These are phyloP conservation scores for Phortica okadai DNA, from an alignment of 2,888 invertebrate genomes.

Conservation along the genomic window DNA sequence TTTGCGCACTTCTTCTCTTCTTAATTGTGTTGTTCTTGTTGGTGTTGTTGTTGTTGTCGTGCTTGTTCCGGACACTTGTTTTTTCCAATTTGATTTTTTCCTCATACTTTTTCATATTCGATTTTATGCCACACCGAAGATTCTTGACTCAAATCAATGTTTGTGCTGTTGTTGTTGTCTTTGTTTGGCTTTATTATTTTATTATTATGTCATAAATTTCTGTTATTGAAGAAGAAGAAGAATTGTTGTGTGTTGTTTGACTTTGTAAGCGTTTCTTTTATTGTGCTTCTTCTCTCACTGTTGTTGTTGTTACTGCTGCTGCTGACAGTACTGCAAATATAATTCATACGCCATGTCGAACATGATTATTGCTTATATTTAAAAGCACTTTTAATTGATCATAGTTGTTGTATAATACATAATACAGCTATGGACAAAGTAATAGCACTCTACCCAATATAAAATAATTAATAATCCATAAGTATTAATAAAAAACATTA, in stretches of 20 bases:
- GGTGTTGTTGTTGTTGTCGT: neutral
- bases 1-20: neutral
- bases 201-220: neutral
- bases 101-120: neutral
- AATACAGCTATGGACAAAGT: too few relatives aligned
- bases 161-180: too few relatives aligned
- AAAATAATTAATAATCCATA: too few relatives aligned
- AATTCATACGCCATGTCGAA: slow-evolving; percentile 6
- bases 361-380: neutral
- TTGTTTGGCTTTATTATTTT: neutral
- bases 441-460: too few relatives aligned
- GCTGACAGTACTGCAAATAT: neutral
- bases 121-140: too few relatives aligned
- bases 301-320: too few relatives aligned
- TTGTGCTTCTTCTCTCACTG: too few relatives aligned
- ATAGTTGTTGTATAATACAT: too few relatives aligned
- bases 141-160: too few relatives aligned
- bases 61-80: slow-evolving; percentile 20
- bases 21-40: neutral
- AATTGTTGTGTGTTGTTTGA: too few relatives aligned
- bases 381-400: too few relatives aligned
- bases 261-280: neutral
- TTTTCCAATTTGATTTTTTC: slow-evolving; percentile 14
- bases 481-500: too few relatives aligned
- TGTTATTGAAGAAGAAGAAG: neutral